These are phyloP conservation scores for Tychaedon coryphoeus DNA, from an alignment of 2,113 vertebrate genomes.

Conservation along the genomic window DNA sequence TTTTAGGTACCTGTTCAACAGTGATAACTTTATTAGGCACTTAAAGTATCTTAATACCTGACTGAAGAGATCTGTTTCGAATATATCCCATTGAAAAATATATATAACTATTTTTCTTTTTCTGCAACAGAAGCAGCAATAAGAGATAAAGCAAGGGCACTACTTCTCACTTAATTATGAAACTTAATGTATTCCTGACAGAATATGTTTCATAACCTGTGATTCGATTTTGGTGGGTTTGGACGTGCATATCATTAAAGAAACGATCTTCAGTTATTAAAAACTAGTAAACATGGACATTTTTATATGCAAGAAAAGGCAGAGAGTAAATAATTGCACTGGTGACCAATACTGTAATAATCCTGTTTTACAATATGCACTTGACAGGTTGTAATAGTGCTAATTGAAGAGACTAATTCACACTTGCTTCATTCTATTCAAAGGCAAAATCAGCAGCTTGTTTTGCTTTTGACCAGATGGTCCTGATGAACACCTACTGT, in stretches of 20 bases:
- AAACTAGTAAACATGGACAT: constrained; percentile 77
- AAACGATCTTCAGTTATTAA: constrained; percentile 74
- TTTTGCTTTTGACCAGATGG: constrained; percentile 98
- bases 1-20: constrained; percentile 13
- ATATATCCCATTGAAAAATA: background rate
- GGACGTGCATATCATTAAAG: constrained; percentile 67
- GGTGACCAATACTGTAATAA: constrained; percentile 94
- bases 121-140: constrained; percentile 46
- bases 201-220: constrained; percentile 63
- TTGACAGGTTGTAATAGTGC: constrained; percentile 98
- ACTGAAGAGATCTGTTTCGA: background rate
- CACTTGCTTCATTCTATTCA: constrained; percentile 87
- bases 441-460: constrained; percentile 87
- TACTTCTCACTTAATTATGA: constrained; percentile 59
- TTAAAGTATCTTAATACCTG: background rate
- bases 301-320: constrained; percentile 85
- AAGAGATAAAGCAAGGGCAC: constrained; percentile 29
- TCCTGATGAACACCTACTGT: constrained; percentile 99
- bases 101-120: background rate
- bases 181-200: constrained; percentile 24
- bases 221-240: constrained; percentile 61
- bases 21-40: constrained; percentile 14
- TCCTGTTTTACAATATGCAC: constrained; percentile 88
- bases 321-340: constrained; percentile 83
- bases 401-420: constrained; percentile 99